phyloP scores from a whole-genome alignment of 2,797 vertebrate species.

The Spondyliosoma cantharus region DNA sequence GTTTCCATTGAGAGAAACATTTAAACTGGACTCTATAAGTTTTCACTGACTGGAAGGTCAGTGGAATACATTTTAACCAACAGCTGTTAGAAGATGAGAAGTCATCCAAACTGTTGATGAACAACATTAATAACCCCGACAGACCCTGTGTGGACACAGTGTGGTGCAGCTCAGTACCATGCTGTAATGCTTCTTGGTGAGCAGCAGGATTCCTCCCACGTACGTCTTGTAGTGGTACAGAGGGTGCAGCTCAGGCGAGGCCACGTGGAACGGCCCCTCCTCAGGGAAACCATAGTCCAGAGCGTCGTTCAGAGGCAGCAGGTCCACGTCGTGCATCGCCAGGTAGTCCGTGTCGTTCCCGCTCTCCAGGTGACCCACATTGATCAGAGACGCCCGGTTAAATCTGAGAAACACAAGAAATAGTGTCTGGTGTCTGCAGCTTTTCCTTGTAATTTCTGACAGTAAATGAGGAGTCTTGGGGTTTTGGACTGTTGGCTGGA shows the following conservation, averaged over 20 bases:
- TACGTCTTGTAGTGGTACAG: constrained; percentile 98
- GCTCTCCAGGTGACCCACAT: constrained; percentile 94
- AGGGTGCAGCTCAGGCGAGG: constrained; percentile 95
- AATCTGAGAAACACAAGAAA: constrained; percentile 82
- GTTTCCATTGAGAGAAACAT: not conserved
- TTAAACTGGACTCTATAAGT: not conserved
- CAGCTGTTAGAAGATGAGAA: no score
- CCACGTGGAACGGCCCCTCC: constrained; percentile 94
- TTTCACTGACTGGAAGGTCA: no score
- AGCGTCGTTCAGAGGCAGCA: constrained; percentile 93
- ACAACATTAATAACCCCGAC: not conserved
- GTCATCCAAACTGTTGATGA: not conserved
- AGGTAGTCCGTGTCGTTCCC: constrained; percentile 97
- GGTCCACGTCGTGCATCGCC: constrained; percentile 98
- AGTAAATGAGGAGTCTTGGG: no score
- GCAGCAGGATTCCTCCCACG: constrained; percentile 95
- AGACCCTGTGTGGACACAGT: not conserved
- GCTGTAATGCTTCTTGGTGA: constrained; percentile 94
- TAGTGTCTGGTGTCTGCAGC: not conserved
- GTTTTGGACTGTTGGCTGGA: no score
- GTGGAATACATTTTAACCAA: no score
- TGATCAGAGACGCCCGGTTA: constrained; percentile 96
- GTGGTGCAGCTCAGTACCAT: constrained; percentile 80
- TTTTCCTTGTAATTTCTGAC: no score
- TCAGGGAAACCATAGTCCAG: constrained; percentile 94